Evolutionary conservation across 2,888 invertebrate species (phyloP), one percentile per base, ranked within the genome.

Genomic region (Platycheirus rosarum): DNA sequence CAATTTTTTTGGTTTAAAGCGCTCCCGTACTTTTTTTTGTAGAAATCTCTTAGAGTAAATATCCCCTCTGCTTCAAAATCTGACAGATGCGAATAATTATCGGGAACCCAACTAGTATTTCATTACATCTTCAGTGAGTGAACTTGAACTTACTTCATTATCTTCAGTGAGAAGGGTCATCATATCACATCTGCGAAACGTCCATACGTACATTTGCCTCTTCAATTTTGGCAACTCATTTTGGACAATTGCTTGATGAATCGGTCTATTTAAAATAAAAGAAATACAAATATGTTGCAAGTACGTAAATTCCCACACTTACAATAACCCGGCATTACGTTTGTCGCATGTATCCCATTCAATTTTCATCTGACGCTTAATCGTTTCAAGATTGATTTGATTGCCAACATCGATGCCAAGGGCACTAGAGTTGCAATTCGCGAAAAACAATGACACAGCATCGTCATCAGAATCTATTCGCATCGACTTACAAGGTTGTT

Each of bases 151-250:
- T 73, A 85, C 85, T 35, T 84, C 74, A 1, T 68, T 40, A 20
- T 69, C 48, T 0, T 79, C 74, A 0, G 85, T 85, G 9, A 14
- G 4, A 16, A 85, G 55, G 13, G 29, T 23, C 40, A 71, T 51
- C 7, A 85, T 29, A 42, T 85, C 14, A 0, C 7, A 0, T 13
- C 80, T 73, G 0, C 55, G 57, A 53, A 46, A 78, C 1, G 76
- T 68, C 51, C 79, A 80, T 5, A 86, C 84, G 18, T 75, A 85
- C 0, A 85, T 26, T 62, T 85, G 85, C 8, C 77, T 71, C 51
- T 63, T 73, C 0, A 86, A 49, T 48, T 62, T 65, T 7, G 37
- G 8, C 1, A 84, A 11, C 11, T 85, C 77, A 18, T 85, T 84
- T 6, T 66, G 20, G 13, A 62, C 14, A 23, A 86, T 85, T 13